Percentiles rank a stretch among this genome's conserved stretches.
phyloP scores from a whole-genome alignment of 2,888 invertebrate genomes.

The Ornithoptera alexandrae region DNA sequence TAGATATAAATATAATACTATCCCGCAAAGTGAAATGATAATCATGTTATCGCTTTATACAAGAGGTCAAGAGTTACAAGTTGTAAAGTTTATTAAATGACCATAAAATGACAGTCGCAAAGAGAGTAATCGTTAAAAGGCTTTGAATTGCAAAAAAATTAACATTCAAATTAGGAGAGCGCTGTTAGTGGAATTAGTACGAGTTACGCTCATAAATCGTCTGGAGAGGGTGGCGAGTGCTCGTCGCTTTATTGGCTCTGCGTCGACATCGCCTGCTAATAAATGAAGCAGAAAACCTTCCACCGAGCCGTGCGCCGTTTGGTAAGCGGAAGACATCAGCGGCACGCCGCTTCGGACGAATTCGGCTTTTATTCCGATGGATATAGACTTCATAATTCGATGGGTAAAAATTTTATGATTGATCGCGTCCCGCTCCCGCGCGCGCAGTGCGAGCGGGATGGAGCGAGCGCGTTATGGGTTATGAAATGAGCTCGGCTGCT shows the following conservation, averaged over 20 bases:
- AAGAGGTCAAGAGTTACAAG: too few species aligned
- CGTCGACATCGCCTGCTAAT: slow-evolving; percentile 73
- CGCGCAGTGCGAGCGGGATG: slow-evolving; percentile 46
- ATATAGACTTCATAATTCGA: slow-evolving; percentile 61
- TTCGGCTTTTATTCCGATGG: slow-evolving; percentile 48
- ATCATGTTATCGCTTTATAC: too few species aligned
- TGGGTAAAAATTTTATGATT: slow-evolving; percentile 51
- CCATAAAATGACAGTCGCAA: neutral
- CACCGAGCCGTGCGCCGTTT: slow-evolving; percentile 63
- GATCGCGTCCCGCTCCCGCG: slow-evolving; percentile 45
- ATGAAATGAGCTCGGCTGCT: slow-evolving; percentile 73
- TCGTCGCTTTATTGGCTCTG: slow-evolving; percentile 69
- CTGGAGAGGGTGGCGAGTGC: slow-evolving; percentile 67
- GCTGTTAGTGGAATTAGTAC: slow-evolving; percentile 76
- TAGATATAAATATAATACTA: too few species aligned
- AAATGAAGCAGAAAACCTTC: slow-evolving; percentile 78
- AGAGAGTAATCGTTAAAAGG: slow-evolving; percentile 49
- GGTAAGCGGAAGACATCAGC: slow-evolving; percentile 60
- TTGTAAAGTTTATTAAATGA: neutral
- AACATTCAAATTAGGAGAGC: slow-evolving; percentile 75
- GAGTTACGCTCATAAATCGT: slow-evolving; percentile 75
- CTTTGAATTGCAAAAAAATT: slow-evolving; percentile 75
- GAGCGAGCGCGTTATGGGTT: slow-evolving; percentile 68
- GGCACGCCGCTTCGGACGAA: slow-evolving; percentile 46
- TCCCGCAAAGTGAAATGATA: too few species aligned